A percentile compares a stretch with the other conserved stretches of the same genome.
phyloP scores from a whole-genome alignment of 2,888 invertebrate species.

The Xanthorhoe designata region DNA sequence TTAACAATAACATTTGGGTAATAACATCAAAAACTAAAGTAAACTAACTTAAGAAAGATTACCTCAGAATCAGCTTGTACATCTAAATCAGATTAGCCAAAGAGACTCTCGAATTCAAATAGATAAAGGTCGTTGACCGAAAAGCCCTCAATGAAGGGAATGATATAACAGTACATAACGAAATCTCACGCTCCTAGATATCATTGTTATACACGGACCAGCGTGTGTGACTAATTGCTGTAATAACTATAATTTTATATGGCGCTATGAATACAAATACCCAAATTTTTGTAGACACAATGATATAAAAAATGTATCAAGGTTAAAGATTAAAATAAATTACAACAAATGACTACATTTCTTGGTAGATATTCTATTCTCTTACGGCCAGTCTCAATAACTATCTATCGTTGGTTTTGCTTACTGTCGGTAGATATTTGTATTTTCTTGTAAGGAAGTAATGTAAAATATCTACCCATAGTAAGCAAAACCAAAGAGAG shows the following conservation, averaged over 20 bases:
- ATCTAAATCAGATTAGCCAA: not conserved
- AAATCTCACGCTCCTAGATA: constrained; percentile 43
- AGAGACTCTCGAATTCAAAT: constrained; percentile 7
- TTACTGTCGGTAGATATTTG: no score
- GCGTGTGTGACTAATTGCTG: constrained; percentile 41
- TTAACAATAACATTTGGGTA: no score
- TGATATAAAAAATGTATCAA: constrained; percentile 8
- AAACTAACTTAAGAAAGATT: no score
- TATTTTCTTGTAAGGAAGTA: no score
- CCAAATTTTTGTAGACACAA: constrained; percentile 6
- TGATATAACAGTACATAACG: constrained; percentile 35
- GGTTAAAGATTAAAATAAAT: not conserved
- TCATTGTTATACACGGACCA: constrained; percentile 38
- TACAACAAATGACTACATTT: no score
- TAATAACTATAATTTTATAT: constrained; percentile 32
- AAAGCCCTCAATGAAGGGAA: constrained; percentile 36
- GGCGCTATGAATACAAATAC: constrained; percentile 23
- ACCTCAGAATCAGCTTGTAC: not conserved
- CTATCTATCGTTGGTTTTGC: no score
- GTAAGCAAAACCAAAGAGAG: no score
- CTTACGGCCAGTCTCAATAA: no score
- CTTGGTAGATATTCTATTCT: no score
- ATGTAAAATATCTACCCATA: no score
- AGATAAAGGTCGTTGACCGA: constrained; percentile 33
- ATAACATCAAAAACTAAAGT: no score